Conservation (phyloP, 2,113 vertebrate genomes). For the Phasianus colchicus region DNA sequence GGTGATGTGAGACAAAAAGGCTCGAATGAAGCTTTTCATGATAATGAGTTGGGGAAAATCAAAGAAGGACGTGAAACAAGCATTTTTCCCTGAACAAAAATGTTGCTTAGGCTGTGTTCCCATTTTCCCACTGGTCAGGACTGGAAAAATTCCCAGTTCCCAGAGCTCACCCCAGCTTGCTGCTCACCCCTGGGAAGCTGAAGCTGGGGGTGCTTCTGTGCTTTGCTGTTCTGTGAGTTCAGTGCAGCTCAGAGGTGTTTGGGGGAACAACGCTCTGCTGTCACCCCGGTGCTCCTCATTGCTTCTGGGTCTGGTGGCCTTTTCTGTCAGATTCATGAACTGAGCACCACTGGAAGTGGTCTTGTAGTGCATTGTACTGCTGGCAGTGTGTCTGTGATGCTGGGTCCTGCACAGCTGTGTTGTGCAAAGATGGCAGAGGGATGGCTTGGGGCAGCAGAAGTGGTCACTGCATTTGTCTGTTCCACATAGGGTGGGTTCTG, state of each 20-base stretch:
- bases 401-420: not conserved
- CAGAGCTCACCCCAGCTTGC: not conserved
- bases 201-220: not conserved
- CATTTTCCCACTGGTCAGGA: too few relatives aligned
- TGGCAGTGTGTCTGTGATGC: accelerated
- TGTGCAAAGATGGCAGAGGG: accelerated
- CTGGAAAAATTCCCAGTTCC: not conserved
- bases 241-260: accelerated
- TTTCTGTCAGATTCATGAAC: not conserved
- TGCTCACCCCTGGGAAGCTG: accelerated
- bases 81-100: not conserved
- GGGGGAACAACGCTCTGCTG: not conserved
- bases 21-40: not conserved
- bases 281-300: not conserved
- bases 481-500: not conserved
- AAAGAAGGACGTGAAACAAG: not conserved
- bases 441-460: not conserved
- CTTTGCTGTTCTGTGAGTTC: accelerated
- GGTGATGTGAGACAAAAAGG: too few relatives aligned
- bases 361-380: accelerated
- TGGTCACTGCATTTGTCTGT: not conserved
- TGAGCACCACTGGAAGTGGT: accelerated
- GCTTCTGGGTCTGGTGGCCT: not conserved
- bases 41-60: not conserved
- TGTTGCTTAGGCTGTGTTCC: not conserved